These are phyloP conservation scores for Pyrgilauda ruficollis DNA, from an alignment of 2,113 vertebrate species.

Conservation along the genomic window DNA sequence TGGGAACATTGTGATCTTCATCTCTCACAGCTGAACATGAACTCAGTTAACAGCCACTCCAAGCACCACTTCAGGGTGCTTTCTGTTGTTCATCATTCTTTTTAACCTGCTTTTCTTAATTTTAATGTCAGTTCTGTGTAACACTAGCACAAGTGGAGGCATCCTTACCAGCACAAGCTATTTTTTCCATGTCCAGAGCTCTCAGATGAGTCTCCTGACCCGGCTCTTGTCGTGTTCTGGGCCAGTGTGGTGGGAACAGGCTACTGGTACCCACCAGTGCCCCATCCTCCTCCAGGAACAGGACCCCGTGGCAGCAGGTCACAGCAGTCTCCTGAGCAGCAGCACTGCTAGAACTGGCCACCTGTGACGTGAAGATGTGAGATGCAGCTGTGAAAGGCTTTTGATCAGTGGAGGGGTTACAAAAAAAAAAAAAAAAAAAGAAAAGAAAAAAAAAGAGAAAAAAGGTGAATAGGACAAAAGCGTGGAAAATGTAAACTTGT, in stretches of 20 bases:
- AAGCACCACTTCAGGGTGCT: not conserved
- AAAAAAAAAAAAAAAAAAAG: slow-evolving; percentile 2
- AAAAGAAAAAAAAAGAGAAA: slow-evolving; percentile 1
- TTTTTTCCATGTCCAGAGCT: not conserved
- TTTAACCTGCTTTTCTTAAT: not conserved
- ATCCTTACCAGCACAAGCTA: not conserved
- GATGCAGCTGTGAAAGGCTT: slow-evolving; percentile 58
- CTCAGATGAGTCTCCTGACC: not conserved
- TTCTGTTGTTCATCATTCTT: not conserved
- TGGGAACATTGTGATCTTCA: not conserved
- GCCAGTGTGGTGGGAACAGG: not conserved
- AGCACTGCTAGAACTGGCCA: slow-evolving; percentile 26
- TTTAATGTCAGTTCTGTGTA: not conserved
- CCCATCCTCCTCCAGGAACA: slow-evolving; percentile 23
- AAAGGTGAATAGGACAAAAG: slow-evolving; percentile 45
- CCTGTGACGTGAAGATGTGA: slow-evolving; percentile 9
- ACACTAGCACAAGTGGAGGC: not conserved
- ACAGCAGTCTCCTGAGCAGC: not conserved
- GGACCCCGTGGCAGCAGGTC: slow-evolving; percentile 22
- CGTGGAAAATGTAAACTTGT: slow-evolving; percentile 79
- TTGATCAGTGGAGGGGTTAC: slow-evolving; percentile 40
- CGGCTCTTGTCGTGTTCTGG: not conserved
- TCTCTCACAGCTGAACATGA: not conserved
- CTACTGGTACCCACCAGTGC: not conserved
- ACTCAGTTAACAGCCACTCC: not conserved